Evolutionary conservation across 2,113 vertebrate genomes (phyloP).

Genomic region (Talpa occidentalis): DNA sequence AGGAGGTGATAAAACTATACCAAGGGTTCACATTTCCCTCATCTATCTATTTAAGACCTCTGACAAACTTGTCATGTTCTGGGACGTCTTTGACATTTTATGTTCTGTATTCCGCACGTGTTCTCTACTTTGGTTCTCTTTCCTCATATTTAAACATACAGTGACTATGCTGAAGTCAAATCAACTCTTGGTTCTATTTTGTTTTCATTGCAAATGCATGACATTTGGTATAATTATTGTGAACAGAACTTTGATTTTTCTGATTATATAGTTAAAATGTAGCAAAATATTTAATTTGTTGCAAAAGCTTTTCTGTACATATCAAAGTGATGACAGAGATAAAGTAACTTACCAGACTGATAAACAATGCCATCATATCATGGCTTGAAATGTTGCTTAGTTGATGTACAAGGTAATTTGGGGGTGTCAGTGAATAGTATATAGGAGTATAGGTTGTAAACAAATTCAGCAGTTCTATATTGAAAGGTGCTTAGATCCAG

Average conservation of each 20-base stretch:
- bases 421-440: background rate
- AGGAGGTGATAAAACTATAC: background rate
- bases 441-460: background rate
- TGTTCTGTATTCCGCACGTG: background rate
- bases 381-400: background rate
- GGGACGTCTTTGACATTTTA: background rate
- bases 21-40: background rate
- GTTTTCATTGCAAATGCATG: constrained; percentile 25
- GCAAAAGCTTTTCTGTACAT: background rate
- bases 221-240: background rate
- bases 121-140: background rate
- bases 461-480: background rate
- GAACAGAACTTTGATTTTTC: constrained; percentile 10
- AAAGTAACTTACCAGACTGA: background rate
- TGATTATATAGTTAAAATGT: constrained; percentile 10
- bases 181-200: background rate
- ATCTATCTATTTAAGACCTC: background rate
- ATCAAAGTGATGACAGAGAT: background rate
- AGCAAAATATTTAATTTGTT: constrained; percentile 9
- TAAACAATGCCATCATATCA: background rate
- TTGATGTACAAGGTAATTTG: background rate
- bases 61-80: background rate
- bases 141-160: background rate
- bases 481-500: background rate
- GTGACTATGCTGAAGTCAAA: background rate